Conservation (phyloP, 2,888 invertebrate species). For the Microplitis manilae region DNA sequence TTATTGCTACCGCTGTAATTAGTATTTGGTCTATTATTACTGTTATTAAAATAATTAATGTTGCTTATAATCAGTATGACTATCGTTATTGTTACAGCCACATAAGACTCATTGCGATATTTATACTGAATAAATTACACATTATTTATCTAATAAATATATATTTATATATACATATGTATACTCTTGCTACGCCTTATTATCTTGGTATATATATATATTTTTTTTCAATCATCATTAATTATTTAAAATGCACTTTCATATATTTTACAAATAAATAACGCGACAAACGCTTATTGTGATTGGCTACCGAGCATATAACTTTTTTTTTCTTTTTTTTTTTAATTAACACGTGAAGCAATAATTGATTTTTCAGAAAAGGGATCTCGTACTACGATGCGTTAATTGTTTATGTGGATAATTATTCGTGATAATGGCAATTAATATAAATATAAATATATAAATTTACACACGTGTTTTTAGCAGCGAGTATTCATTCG, state of each 20-base stretch:
- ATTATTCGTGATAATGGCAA: conserved; percentile 36
- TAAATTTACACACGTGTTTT: conserved; percentile 28
- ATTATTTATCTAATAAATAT: conserved; percentile 10
- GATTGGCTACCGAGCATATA: conserved; percentile 15
- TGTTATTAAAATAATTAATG: conserved; percentile 21
- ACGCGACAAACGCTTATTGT: conserved; percentile 3
- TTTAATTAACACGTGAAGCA: conserved; percentile 21
- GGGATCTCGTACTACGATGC: conserved; percentile 34
- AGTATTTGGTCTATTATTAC: conserved; percentile 6
- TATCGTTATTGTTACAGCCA: conserved; percentile 32
- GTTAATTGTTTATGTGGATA: conserved; percentile 32
- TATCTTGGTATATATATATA: conserved; percentile 2
- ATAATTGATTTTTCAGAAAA: conserved; percentile 13
- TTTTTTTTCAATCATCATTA: conserved; percentile 5
- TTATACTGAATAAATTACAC: conserved; percentile 31
- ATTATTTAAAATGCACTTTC: conserved; percentile 1
- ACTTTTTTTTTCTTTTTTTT: background rate
- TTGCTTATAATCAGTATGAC: conserved; percentile 34
- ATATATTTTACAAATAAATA: background rate
- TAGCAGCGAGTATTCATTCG: conserved; percentile 39
- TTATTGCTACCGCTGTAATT: conserved; percentile 5
- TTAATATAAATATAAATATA: background rate
- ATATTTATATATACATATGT: conserved; percentile 12
- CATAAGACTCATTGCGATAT: conserved; percentile 48
- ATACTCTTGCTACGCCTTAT: background rate